Base-by-base conservation (phyloP, 2,113 vertebrate species). In the Callionymus lyra region DNA sequence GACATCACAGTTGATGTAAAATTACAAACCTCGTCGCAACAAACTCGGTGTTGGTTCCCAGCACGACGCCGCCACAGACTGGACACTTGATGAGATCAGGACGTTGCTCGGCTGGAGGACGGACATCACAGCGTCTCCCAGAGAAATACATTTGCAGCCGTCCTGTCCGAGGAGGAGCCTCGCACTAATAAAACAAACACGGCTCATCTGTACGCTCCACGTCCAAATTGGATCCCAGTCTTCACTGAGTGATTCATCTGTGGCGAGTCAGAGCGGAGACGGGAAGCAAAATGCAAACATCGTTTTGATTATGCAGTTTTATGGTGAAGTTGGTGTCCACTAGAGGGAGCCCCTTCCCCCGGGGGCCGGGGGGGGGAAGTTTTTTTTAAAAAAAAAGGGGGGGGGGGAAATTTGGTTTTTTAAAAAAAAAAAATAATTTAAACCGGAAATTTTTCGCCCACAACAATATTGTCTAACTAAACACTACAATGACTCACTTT, bases 211-310 rank as follows among this genome's bases (percentile, higher is more conserved):
- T 91, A 91, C 89, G 87, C 86, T 81, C 81, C 84, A 50, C 75
- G 33, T 85, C 86, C 89, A 90, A 93, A 94, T 88, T 89, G 83
- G 88, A 95, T 86, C 86, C 84, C 82, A 88, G 87, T 92, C 93
- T 91, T 90, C 89, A 91, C 92, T 89, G 93, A 85, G 94, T 89
- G 87, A 89, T 92, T 98, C 93, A 97, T 98, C 98, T 87, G 86
- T 81, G 86, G 80, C 81, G 84, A 82, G 76, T 83, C 81, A 70
- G 77, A 82, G 85, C 89, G 86, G 51, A 72, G 90, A 88, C 74
- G 75, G 68, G 73, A 52, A 77, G 65, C 38, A 53, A 65, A 38
- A 40, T 53, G 64, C 55, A 71, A 70, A 55, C 58, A 68, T 62
- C 63, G n/a, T n/a, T n/a, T n/a, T n/a, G n/a, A n/a, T n/a, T n/a